A percentile compares a stretch with the other conserved stretches of the same genome.
Evolutionary conservation across 2,113 vertebrate genomes (phyloP).

Genomic region (Nycticebus coucang): DNA sequence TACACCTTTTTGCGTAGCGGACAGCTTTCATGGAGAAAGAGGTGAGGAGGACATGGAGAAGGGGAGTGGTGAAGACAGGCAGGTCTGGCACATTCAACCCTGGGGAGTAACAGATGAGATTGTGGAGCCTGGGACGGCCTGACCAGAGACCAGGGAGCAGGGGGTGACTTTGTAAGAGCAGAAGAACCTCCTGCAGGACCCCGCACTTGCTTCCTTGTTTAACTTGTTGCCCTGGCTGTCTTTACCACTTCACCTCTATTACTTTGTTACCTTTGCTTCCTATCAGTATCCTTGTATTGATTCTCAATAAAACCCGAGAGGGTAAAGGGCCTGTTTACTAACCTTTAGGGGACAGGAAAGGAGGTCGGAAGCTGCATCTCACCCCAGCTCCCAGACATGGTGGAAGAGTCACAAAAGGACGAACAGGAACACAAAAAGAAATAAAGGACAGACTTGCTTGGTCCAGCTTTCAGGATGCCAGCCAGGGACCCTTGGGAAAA

Average conservation of each 20-base stretch:
- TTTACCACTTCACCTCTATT: neutral
- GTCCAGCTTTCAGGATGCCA: neutral
- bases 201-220: neutral
- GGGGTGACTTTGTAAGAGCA: neutral
- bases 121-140: neutral
- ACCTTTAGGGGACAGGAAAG: neutral
- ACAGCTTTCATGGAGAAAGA: neutral
- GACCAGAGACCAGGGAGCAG: neutral
- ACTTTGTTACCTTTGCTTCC: constrained; percentile 7
- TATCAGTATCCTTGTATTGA: neutral
- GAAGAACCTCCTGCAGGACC: neutral
- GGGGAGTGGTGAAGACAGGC: neutral
- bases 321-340: neutral
- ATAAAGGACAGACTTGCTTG: neutral
- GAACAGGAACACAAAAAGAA: neutral
- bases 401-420: neutral
- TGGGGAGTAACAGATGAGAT: neutral
- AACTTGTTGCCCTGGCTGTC: neutral
- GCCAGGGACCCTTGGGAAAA: neutral
- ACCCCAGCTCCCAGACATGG: neutral
- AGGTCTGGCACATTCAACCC: neutral
- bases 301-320: neutral
- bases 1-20: neutral
- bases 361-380: neutral
- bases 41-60: neutral